Evolutionary conservation across 2,797 vertebrate genomes (phyloP).

Genomic region (Lemur catta): DNA sequence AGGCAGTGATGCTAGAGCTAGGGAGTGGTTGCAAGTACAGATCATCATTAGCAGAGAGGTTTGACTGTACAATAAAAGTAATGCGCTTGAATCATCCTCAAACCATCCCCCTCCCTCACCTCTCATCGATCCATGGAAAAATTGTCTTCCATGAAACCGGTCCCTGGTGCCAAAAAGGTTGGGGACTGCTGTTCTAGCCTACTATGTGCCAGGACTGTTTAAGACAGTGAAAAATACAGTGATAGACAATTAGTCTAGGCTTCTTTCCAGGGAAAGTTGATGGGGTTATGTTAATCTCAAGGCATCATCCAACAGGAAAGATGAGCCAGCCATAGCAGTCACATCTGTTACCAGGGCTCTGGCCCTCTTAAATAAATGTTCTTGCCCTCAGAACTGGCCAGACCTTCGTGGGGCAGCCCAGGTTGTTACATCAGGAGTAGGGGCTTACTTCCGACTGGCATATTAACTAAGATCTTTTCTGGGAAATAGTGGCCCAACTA

Average conservation of each 20-base stretch:
- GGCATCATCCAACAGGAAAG: background rate
- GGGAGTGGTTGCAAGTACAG: too few species aligned
- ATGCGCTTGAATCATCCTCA: too few species aligned
- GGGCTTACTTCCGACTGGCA: background rate
- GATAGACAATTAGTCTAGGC: background rate
- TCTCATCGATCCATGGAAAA: too few species aligned
- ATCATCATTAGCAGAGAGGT: too few species aligned
- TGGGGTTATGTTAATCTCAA: background rate
- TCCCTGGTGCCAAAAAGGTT: too few species aligned
- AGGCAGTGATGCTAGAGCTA: too few species aligned
- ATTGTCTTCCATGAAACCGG: too few species aligned
- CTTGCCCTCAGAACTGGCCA: background rate
- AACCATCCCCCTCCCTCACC: too few species aligned
- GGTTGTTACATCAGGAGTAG: background rate
- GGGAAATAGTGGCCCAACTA: background rate
- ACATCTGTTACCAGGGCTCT: background rate
- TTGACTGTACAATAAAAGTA: too few species aligned
- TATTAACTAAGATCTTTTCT: background rate
- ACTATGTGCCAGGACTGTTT: background rate
- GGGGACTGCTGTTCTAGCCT: background rate
- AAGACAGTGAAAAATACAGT: background rate
- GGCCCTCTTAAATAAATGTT: background rate
- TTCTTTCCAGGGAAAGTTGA: background rate
- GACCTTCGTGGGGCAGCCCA: background rate
- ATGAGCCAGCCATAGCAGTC: background rate